Evolutionary conservation across 2,797 vertebrate species (phyloP).

Genomic region (Strix occidentalis): DNA sequence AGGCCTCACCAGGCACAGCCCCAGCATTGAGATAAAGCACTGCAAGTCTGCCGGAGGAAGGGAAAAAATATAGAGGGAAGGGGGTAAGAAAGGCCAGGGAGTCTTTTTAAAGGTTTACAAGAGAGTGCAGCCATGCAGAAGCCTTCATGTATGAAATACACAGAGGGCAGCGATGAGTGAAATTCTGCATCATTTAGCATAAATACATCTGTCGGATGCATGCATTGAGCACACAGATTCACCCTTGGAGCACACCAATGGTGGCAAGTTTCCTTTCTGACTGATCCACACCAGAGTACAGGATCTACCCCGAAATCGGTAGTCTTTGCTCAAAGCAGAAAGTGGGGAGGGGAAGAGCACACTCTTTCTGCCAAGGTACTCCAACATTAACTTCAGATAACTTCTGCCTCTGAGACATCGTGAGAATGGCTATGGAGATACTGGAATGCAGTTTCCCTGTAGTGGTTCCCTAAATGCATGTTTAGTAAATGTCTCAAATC

Average conservation of each 20-base stretch:
- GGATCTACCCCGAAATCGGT: not conserved
- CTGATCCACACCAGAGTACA: not conserved
- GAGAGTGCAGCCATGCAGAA: not conserved
- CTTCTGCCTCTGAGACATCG: not conserved
- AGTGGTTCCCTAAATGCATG: not conserved
- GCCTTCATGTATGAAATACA: accelerated
- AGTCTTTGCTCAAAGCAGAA: not conserved
- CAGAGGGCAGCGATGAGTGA: not conserved
- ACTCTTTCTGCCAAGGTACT: accelerated
- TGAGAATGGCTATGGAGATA: not conserved
- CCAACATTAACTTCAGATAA: not conserved
- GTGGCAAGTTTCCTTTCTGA: not conserved
- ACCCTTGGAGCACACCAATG: accelerated
- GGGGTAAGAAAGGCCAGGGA: not conserved
- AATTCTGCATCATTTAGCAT: not conserved
- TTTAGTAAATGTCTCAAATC: not conserved
- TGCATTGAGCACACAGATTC: not conserved
- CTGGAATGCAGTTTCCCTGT: accelerated
- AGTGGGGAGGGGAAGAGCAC: accelerated
- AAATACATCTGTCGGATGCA: not conserved
- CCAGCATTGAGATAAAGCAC: constrained; percentile 64
- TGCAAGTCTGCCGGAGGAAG: not conserved
- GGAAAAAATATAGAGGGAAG: not conserved
- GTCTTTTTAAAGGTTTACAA: not conserved
- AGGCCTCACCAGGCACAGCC: constrained; percentile 55